Evolutionary conservation across 1,140 invertebrate genomes (phyloP).

Genomic region (Meloidogyne exigua): DNA sequence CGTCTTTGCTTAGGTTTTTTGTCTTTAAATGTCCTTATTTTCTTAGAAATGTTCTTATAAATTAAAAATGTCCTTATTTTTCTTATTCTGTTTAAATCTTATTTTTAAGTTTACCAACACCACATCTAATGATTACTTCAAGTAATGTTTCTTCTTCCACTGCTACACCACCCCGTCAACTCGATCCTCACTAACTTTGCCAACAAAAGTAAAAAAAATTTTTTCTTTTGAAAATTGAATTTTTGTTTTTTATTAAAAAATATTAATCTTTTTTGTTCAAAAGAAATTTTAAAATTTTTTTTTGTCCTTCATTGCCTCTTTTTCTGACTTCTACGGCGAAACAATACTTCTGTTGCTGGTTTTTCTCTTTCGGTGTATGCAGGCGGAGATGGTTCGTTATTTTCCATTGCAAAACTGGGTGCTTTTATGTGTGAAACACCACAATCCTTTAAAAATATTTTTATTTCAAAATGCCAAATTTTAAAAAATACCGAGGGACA

Average conservation of each 20-base stretch:
- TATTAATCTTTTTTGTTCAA: too few relatives aligned
- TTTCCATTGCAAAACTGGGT: constrained; percentile 18
- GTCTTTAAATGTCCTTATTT: neutral
- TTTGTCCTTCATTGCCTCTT: neutral
- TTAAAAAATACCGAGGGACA: constrained; percentile 7
- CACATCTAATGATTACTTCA: neutral
- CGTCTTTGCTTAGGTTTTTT: neutral
- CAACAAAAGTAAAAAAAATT: too few relatives aligned
- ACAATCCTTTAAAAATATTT: constrained; percentile 1
- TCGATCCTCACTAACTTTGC: neutral
- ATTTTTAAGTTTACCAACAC: neutral
- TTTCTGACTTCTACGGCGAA: neutral
- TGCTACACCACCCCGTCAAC: neutral
- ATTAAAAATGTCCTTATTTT: neutral
- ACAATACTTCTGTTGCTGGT: neutral
- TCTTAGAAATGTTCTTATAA: neutral
- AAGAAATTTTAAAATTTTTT: too few relatives aligned
- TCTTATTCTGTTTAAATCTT: neutral
- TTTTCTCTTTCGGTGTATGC: neutral
- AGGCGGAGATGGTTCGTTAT: neutral
- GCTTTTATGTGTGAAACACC: constrained; percentile 27
- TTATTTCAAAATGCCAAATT: neutral
- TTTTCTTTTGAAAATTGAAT: too few relatives aligned
- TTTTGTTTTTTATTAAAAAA: too few relatives aligned
- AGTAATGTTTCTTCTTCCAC: neutral